A percentile compares a stretch with the other conserved stretches of the same genome.
These are phyloP conservation scores for Pseudeuparius sepicola DNA, from an alignment of 2,888 invertebrate species.

Conservation along the genomic window DNA sequence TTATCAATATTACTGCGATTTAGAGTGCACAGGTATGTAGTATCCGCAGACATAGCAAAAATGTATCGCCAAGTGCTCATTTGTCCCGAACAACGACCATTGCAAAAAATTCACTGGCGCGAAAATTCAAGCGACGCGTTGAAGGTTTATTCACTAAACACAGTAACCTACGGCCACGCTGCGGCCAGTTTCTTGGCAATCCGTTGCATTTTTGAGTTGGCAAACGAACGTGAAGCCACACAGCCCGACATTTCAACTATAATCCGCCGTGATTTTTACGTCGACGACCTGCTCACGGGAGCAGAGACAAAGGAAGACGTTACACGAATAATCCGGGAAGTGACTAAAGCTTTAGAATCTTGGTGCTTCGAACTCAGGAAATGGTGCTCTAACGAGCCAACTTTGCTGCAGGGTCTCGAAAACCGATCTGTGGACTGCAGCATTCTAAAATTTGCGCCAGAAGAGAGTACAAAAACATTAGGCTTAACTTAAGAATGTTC, in stretches of 20 bases:
- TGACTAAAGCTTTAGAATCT: slow-evolving; percentile 1
- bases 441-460: slow-evolving; percentile 8
- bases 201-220: too few species aligned
- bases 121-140: slow-evolving; percentile 4
- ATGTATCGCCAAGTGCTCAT: slow-evolving; percentile 14
- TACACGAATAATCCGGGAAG: not conserved
- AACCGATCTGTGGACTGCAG: too few species aligned
- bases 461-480: slow-evolving; percentile 10
- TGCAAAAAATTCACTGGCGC: slow-evolving; percentile 11
- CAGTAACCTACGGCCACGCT: slow-evolving; percentile 8
- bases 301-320: slow-evolving; percentile 6
- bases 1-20: slow-evolving; percentile 11
- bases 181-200: slow-evolving; percentile 8
- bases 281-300: slow-evolving; percentile 7
- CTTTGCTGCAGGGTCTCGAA: not conserved
- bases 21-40: slow-evolving; percentile 8
- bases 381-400: slow-evolving; percentile 7
- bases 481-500: slow-evolving; percentile 8
- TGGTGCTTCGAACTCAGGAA: slow-evolving; percentile 8
- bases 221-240: not conserved
- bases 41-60: slow-evolving; percentile 13
- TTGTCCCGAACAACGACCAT: slow-evolving; percentile 4
- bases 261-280: slow-evolving; percentile 6
- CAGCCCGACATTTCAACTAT: slow-evolving; percentile 4
- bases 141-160: slow-evolving; percentile 5